phyloP scores from a whole-genome alignment of 2,113 vertebrate species.

The Hemibagrus wyckioides region DNA sequence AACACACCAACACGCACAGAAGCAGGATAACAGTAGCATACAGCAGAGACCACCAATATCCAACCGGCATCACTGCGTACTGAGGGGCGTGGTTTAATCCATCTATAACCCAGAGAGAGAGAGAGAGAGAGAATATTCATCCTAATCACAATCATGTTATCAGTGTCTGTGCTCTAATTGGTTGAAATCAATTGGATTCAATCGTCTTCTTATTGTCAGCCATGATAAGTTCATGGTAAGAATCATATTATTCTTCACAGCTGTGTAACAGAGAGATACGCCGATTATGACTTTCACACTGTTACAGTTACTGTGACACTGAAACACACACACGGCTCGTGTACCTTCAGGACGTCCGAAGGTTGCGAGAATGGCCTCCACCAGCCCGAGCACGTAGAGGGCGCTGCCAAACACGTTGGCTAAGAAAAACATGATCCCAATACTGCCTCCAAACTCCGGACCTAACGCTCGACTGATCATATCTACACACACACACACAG shows the following conservation, averaged over 20 bases:
- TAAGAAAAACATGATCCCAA: constrained; percentile 91
- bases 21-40: constrained; percentile 78
- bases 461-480: constrained; percentile 93
- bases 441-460: constrained; percentile 89
- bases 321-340: constrained; percentile 18
- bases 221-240: background rate
- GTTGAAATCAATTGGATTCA: background rate
- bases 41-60: constrained; percentile 87
- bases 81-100: accelerated
- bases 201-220: background rate
- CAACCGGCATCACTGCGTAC: constrained; percentile 74
- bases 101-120: constrained; percentile 52
- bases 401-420: constrained; percentile 88
- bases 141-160: background rate
- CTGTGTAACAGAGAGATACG: background rate
- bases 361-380: constrained; percentile 82
- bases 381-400: constrained; percentile 84
- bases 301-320: background rate
- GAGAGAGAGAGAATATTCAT: background rate
- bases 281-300: background rate
- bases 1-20: constrained; percentile 84
- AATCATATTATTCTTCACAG: background rate
- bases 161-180: background rate
- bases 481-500: constrained; percentile 68
- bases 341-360: constrained; percentile 80